Conservation (phyloP, 2,888 invertebrate species). For the Aphodius granarius region DNA sequence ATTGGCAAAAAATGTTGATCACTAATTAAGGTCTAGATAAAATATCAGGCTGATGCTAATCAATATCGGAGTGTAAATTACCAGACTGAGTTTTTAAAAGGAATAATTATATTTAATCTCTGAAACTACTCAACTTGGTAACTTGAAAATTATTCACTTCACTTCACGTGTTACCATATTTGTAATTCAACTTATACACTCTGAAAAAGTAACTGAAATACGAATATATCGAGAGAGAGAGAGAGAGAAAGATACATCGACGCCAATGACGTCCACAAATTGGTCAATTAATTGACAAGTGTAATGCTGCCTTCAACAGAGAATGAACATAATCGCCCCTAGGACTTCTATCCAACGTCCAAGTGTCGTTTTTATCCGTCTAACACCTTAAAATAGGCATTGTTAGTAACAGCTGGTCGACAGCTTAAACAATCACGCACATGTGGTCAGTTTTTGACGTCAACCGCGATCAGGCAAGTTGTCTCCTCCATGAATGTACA, state of each 20-base stretch:
- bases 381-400: slow-evolving; percentile 39
- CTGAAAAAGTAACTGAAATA: background rate
- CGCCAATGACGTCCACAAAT: background rate
- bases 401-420: slow-evolving; percentile 40
- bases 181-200: background rate
- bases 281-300: background rate
- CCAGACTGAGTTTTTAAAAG: too few species aligned
- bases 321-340: background rate
- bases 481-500: slow-evolving; percentile 34
- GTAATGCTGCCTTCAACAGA: background rate
- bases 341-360: background rate
- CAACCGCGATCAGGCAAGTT: slow-evolving; percentile 34
- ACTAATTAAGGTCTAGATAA: too few species aligned
- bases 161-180: background rate
- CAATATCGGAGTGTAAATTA: too few species aligned
- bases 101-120: too few species aligned
- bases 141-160: background rate
- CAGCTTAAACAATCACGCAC: slow-evolving; percentile 41
- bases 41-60: too few species aligned
- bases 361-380: slow-evolving; percentile 32
- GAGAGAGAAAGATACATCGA: background rate
- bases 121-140: too few species aligned
- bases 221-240: too few species aligned
- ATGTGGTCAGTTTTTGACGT: slow-evolving; percentile 43
- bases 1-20: too few species aligned